Conservation (phyloP, 2,797 vertebrate species). For the Lemur catta region DNA sequence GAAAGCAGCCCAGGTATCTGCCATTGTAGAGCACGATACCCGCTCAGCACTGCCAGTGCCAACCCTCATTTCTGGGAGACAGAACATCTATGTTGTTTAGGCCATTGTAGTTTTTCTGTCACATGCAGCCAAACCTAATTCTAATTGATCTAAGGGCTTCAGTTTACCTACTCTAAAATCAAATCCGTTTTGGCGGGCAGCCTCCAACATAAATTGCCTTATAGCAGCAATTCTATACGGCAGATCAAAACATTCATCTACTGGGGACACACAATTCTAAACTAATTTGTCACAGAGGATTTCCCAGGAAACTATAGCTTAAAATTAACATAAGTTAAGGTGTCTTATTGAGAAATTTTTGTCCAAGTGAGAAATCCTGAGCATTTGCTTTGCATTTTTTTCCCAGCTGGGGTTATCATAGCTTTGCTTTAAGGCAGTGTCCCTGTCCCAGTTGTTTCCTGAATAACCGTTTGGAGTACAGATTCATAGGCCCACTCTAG, state of each 20-base stretch:
- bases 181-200: neutral
- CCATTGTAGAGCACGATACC: accelerated
- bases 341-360: neutral
- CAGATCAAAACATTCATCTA: neutral
- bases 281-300: neutral
- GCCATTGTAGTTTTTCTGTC: neutral
- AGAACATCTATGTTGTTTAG: neutral
- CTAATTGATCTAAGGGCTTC: neutral
- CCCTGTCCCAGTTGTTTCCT: neutral
- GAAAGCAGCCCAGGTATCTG: neutral
- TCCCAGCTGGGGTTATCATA: neutral
- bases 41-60: no score
- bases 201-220: neutral
- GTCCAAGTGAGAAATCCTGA: neutral
- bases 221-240: neutral
- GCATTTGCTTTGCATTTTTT: neutral
- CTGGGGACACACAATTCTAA: neutral
- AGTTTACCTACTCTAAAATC: neutral
- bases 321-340: neutral
- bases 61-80: neutral
- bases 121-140: neutral
- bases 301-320: neutral
- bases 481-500: neutral
- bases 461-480: neutral
- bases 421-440: neutral